Percentiles rank a stretch among this genome's conserved stretches.
phyloP scores from a whole-genome alignment of 2,797 vertebrate genomes.

The Rhyacichthys aspro region DNA sequence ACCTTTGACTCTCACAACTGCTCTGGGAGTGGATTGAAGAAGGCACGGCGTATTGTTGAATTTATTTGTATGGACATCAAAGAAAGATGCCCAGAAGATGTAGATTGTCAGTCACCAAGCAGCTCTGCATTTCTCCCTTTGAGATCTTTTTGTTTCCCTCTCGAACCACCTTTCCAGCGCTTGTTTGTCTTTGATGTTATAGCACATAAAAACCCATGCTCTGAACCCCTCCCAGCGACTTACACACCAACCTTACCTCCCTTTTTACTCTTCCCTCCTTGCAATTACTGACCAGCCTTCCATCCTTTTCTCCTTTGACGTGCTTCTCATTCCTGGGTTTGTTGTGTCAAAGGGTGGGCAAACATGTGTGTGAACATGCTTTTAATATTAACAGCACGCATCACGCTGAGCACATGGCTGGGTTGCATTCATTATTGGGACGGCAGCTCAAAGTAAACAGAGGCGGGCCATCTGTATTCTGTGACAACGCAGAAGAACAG shows the following conservation, averaged over 20 bases:
- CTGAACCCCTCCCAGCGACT: slow-evolving; percentile 22
- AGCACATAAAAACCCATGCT: slow-evolving; percentile 34
- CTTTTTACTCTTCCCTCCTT: slow-evolving; percentile 8
- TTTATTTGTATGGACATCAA: slow-evolving; percentile 27
- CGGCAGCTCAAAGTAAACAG: slow-evolving; percentile 40
- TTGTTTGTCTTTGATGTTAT: slow-evolving; percentile 52
- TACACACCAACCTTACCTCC: slow-evolving; percentile 22
- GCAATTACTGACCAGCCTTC: slow-evolving; percentile 24
- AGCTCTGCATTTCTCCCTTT: slow-evolving; percentile 23
- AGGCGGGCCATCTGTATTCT: slow-evolving; percentile 60
- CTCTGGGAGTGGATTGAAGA: slow-evolving; percentile 3
- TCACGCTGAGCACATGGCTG: slow-evolving; percentile 58
- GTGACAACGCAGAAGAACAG: slow-evolving; percentile 50
- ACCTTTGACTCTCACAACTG: slow-evolving; percentile 47
- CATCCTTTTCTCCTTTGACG: too few relatives aligned
- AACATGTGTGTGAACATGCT: slow-evolving; percentile 26
- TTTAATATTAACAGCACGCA: slow-evolving; percentile 51
- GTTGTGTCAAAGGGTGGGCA: slow-evolving; percentile 17
- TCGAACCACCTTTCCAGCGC: slow-evolving; percentile 29
- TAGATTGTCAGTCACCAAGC: slow-evolving; percentile 4
- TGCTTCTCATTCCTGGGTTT: slow-evolving; percentile 6
- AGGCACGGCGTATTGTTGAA: background rate
- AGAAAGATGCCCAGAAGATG: slow-evolving; percentile 18
- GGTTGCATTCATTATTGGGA: slow-evolving; percentile 60
- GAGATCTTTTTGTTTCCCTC: slow-evolving; percentile 18